Conservation (phyloP, 2,797 vertebrate species). For the Dromococcyx pavoninus region DNA sequence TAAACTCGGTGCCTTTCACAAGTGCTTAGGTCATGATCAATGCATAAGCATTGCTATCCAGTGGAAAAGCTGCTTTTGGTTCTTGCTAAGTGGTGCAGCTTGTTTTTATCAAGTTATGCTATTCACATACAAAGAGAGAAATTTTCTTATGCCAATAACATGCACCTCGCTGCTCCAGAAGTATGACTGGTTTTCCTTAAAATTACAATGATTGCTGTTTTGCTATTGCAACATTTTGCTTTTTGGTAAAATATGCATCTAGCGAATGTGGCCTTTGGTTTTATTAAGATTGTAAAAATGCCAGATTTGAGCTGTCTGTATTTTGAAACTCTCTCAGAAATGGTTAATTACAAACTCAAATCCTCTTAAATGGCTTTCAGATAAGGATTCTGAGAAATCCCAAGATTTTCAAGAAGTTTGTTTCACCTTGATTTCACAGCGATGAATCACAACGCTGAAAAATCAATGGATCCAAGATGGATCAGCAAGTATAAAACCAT, state of each 20-base stretch:
- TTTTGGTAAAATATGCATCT: not conserved
- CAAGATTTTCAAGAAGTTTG: not conserved
- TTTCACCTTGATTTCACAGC: not conserved
- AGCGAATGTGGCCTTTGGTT: constrained; percentile 32
- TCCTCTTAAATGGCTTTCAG: not conserved
- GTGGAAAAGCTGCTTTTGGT: not conserved
- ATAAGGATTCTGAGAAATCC: not conserved
- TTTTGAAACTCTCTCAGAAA: constrained; percentile 45
- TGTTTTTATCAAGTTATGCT: not conserved
- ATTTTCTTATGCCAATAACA: not conserved
- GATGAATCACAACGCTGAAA: not conserved
- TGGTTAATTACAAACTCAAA: not conserved
- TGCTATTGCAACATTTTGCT: not conserved
- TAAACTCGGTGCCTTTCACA: not conserved
- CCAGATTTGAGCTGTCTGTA: constrained; percentile 28
- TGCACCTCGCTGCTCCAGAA: not conserved
- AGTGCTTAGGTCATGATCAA: fast-evolving
- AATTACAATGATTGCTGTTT: not conserved
- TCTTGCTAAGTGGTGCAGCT: not conserved
- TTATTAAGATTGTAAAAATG: constrained; percentile 54
- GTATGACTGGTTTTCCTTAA: not conserved
- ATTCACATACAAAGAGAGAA: not conserved
- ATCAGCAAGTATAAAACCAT: not conserved
- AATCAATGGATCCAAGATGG: not conserved
- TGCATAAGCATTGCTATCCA: not conserved